Conservation (phyloP, 2,113 vertebrate species). For the Brienomyrus brachyistius region DNA sequence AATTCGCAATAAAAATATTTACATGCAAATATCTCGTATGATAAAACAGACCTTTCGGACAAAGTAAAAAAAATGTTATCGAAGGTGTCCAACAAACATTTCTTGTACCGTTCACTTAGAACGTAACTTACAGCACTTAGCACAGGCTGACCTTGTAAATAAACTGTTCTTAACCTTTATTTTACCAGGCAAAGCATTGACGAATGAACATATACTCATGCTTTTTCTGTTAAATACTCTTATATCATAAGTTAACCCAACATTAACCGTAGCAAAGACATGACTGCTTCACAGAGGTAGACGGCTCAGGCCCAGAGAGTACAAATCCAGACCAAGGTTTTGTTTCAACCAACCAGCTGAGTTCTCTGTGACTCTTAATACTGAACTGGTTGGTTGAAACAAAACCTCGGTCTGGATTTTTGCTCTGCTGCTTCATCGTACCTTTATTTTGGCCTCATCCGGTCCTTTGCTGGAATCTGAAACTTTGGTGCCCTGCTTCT, state of each 20-base stretch:
- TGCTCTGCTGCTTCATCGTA: slow-evolving; percentile 35
- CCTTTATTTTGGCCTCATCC: slow-evolving; percentile 95
- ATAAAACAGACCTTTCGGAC: background rate
- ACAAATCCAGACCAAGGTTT: background rate
- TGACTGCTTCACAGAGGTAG: background rate
- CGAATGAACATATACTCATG: background rate
- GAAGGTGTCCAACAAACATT: background rate
- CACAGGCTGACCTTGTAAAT: background rate
- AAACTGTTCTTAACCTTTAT: too few species aligned
- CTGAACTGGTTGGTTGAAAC: background rate
- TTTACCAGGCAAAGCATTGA: too few species aligned
- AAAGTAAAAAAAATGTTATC: background rate
- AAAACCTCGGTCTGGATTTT: background rate
- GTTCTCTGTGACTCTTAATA: background rate
- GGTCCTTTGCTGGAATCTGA: slow-evolving; percentile 92
- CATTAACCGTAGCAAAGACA: background rate
- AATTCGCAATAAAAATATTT: background rate
- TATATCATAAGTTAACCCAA: background rate
- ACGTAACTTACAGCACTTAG: background rate
- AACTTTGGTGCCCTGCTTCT: slow-evolving; percentile 97
- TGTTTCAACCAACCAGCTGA: background rate
- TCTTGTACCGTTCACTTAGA: background rate
- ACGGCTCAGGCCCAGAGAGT: background rate
- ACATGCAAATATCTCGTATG: background rate
- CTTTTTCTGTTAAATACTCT: background rate